Evolutionary conservation across 64 coral and sea anemone genomes (phyloP), one percentile per base, ranked within the genome.

Genomic region (Stichodactyla mertensii): DNA sequence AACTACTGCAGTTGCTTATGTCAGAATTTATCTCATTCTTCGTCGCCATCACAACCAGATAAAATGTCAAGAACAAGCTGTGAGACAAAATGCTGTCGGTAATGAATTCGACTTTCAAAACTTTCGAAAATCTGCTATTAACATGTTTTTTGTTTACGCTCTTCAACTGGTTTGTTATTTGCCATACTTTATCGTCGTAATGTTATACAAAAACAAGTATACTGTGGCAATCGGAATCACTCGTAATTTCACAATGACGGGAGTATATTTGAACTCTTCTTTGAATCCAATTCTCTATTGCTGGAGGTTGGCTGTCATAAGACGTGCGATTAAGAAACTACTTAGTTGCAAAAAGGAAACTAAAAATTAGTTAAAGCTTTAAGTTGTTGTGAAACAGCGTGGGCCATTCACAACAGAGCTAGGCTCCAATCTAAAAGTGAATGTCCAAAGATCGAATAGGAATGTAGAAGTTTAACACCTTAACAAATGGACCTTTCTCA

Each of bases 31-130:
- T 26, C 22, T 52, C 4, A 86, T 90, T 64, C 67, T 74, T 22
- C 89, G 83, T 51, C 84, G 52, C 56, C 89, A 90, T 64, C 89
- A 79, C 20, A 11, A 56, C 18, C 83, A 90, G 86, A 90, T 90
- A 57, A 54, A 74, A 31, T 26, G 22, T 31, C 69, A 74, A 31
- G 69, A 9, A 74, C 24, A 28, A 31, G 26, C 69, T 23, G 27
- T 74, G 26, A 74, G 27, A 11, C 22, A 31, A 74, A 3, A 26
- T 14, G 6, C 69, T 23, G 23, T 66, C 16, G 18, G 6, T 20
- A 5, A 74, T 27, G 69, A 27, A 13, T 74, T 74, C 27, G 26
- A 74, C 27, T 26, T 74, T 11, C 69, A 31, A 27, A n/a, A 6
- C 7, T 81, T 81, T 55, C 51, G 52, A 52, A 81, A 81, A 53